Conservation (phyloP, 2,113 vertebrate species). For the Ptilorrhoa leucosticta region DNA sequence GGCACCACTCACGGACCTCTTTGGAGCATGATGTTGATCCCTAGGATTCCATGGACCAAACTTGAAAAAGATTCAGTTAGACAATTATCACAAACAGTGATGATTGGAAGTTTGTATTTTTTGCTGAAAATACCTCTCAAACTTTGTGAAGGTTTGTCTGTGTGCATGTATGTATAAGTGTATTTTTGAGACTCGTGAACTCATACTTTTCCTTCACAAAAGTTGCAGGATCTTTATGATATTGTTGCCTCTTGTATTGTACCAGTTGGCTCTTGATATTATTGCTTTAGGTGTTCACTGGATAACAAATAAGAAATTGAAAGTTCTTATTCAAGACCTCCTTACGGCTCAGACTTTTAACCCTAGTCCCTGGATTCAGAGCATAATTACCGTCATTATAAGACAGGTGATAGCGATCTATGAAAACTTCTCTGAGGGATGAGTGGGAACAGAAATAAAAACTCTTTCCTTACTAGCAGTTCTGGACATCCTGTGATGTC, state of each 20-base stretch:
- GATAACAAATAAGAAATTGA: background rate
- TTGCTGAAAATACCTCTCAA: background rate
- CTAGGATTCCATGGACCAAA: background rate
- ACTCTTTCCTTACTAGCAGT: background rate
- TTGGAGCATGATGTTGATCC: background rate
- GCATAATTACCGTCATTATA: background rate
- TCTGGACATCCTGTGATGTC: background rate
- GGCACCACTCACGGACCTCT: background rate
- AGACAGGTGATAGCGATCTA: background rate
- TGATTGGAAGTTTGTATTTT: constrained; percentile 12
- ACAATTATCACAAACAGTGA: background rate
- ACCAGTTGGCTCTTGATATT: background rate
- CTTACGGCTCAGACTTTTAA: background rate
- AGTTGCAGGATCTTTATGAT: background rate
- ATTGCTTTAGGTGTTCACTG: background rate
- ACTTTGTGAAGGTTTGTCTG: background rate
- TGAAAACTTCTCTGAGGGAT: background rate
- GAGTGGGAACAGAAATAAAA: background rate
- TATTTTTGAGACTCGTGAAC: background rate
- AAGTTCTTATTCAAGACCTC: background rate
- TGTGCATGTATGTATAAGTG: background rate
- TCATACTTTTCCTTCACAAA: background rate
- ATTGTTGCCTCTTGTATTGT: background rate
- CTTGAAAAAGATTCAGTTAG: background rate
- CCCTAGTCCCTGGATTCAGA: background rate